Base-by-base conservation (phyloP, 2,797 vertebrate species). In the Peromyscus aztecus region DNA sequence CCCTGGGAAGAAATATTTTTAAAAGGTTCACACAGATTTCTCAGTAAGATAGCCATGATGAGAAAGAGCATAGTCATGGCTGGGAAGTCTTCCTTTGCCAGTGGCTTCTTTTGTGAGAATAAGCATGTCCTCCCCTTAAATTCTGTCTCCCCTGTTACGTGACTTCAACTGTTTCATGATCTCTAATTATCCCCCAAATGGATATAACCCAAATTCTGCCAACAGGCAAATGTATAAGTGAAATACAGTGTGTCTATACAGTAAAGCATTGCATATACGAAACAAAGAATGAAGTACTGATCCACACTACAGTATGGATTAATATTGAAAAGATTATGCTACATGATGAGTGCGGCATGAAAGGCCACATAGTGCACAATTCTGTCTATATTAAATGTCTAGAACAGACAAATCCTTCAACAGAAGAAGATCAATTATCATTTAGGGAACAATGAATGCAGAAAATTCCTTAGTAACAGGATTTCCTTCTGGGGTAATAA, bases 1-100 rank as follows among this genome's bases (percentile, higher is more conserved):
- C 34, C n/a, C 23, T 87, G 46, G 4, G 24, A 94, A 97, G 77
- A 94, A 92, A 90, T 81, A 49, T 80, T 94, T 95, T 93, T 73
- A 17, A 92, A 96, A 86, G 29, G 17, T 73, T 65, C 29, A 23
- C 13, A 78, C 76, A 61, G 16, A 95, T 59, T 91, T 96, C 46
- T 94, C 43, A 80, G 34, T 19, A 11, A 13, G 73, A 46, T 65
- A 19, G 4, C 2, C 37, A 65, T 31, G 40, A 59, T 80, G 4
- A 31, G 31, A 61, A 92, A 94, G 24, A 52, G 31, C 24, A 78
- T 5, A n/a, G 21, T 75, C n/a, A 21, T 93, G 24, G 4, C 12
- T 89, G 23, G 52, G 16, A 87, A 90, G 12, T 76, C n/a, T 73
- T 67, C 21, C 61, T 78, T 43, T 89, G 40, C 9, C 14, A 23